A percentile compares a stretch with the other conserved stretches of the same genome.
These are phyloP conservation scores for Pseudomugil tenellus DNA, from an alignment of 2,797 vertebrate species.

Conservation along the genomic window DNA sequence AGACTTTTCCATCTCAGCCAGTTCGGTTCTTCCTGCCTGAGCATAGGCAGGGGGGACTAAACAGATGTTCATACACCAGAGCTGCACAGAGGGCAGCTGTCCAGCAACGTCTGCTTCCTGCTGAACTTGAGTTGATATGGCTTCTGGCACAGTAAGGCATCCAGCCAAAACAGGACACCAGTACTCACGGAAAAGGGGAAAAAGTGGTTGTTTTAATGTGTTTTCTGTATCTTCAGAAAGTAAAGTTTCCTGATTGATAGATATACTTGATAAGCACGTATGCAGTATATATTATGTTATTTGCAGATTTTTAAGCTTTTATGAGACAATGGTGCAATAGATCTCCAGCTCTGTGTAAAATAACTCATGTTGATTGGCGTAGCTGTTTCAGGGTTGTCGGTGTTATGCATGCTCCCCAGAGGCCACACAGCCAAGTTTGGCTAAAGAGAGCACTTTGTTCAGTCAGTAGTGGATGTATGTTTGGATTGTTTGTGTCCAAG, in stretches of 20 bases:
- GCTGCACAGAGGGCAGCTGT: conserved; percentile 10
- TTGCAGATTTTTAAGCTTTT: background rate
- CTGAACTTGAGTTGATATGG: background rate
- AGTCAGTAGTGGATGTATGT: too few relatives aligned
- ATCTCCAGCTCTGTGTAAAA: background rate
- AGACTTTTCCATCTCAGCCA: conserved; percentile 17
- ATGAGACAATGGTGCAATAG: background rate
- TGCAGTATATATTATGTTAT: background rate
- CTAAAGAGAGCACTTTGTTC: background rate
- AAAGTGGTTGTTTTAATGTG: background rate
- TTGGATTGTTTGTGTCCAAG: too few relatives aligned
- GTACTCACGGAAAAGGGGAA: background rate
- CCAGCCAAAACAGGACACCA: conserved; percentile 26
- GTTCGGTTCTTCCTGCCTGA: background rate
- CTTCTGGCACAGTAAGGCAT: background rate
- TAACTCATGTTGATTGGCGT: background rate
- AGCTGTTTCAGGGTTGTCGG: background rate
- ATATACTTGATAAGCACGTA: background rate
- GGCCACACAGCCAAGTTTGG: background rate
- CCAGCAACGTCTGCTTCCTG: background rate
- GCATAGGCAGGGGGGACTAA: background rate
- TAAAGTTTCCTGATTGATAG: background rate
- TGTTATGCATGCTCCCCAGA: background rate
- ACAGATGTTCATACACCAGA: conserved; percentile 28
- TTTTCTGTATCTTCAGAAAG: background rate